phyloP scores from a whole-genome alignment of 2,113 vertebrate genomes.

The Speoplatyrhinus poulsoni region DNA sequence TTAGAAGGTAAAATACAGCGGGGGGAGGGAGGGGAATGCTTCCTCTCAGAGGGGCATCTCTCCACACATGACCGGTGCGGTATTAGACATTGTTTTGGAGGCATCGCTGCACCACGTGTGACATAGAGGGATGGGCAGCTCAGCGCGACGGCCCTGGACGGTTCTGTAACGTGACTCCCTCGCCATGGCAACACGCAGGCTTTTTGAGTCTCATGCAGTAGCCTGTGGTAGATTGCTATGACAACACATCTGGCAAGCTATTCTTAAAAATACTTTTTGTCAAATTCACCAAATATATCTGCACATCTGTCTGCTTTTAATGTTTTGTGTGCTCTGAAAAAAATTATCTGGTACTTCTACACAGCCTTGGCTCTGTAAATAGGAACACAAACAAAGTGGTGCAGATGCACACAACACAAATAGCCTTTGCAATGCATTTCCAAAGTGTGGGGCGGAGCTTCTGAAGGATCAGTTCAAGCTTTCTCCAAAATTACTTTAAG shows the following conservation, averaged over 20 bases:
- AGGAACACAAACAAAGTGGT: too few relatives aligned
- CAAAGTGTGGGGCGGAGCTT: too few relatives aligned
- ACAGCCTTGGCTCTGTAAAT: too few relatives aligned
- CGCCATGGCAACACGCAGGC: constrained; percentile 46
- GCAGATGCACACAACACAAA: too few relatives aligned
- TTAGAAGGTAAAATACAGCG: constrained; percentile 79
- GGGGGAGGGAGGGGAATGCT: background rate
- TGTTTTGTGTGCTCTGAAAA: too few relatives aligned
- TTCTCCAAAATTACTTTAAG: background rate
- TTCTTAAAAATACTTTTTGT: constrained; percentile 2
- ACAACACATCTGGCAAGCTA: constrained; percentile 19
- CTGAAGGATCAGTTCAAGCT: too few relatives aligned
- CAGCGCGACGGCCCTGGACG: background rate
- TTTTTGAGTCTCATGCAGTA: constrained; percentile 44
- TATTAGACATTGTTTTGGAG: background rate
- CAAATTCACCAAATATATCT: too few relatives aligned
- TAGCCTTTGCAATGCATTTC: too few relatives aligned
- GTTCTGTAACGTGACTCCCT: constrained; percentile 29
- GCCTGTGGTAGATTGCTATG: constrained; percentile 36
- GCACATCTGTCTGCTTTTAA: too few relatives aligned
- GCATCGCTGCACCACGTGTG: background rate
- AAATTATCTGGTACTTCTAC: too few relatives aligned
- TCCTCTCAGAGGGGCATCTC: background rate
- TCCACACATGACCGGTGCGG: background rate
- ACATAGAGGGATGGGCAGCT: background rate